Evolutionary conservation across 1,140 invertebrate species (phyloP), one percentile per base, ranked within the genome.

Genomic region (Magallana ariakensis): DNA sequence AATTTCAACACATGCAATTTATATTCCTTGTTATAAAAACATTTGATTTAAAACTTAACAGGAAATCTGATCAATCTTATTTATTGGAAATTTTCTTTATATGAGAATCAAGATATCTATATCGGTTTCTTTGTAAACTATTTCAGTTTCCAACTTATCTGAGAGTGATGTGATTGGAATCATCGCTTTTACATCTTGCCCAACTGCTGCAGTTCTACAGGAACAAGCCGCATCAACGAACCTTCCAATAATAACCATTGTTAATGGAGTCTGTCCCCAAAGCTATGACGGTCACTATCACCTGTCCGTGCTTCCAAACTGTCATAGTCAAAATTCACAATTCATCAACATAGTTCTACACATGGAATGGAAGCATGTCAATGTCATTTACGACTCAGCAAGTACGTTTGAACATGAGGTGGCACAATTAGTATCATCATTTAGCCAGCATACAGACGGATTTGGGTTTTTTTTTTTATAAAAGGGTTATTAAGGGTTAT

Each of bases 371-470:
- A 10, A 22, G 22, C 66, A 26, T 26, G 66, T 75, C 3, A 75
- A 75, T 33, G 33, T 46, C 66, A 33, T 75, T 26, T 75, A 75
- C 22, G 66, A 75, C 22, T 75, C 22, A 2, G 6, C 8, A 26
- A 13, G 66, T 75, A 75, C 11, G 33, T 46, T 46, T 46, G 33
- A 46, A 46, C 33, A 46, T 46, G 33, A 46, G 33, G 94, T 96
- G 95, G 96, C 97, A 97, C 94, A 96, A 96, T 97, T 46, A 46
- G 33, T 46, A 46, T 46, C 5, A 46, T 46, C 33, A 46, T 46
- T 46, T 46, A 46, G 33, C 1, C 33, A 46, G 2, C 33, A 46
- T 46, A 3, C 33, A 46, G 5, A 46, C 33, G n/a, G n/a, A n/a
- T n/a, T n/a, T 46, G 33, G 33, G 33, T 46, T 46, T 46, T n/a